These are phyloP conservation scores for Biston stratarius DNA, from an alignment of 2,888 invertebrate species.

Conservation along the genomic window DNA sequence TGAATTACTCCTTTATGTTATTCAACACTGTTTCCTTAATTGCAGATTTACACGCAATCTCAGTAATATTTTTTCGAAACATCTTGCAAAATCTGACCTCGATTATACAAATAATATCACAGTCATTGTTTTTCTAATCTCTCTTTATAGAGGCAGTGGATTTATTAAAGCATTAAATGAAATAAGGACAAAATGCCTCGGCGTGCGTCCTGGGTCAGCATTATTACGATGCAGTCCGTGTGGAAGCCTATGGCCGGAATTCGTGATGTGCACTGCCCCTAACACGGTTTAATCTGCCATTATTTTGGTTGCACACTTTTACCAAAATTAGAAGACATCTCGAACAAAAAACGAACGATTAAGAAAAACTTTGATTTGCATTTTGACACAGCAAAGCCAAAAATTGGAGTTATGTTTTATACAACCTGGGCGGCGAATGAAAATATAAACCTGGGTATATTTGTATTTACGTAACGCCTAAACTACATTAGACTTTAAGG, in stretches of 20 bases:
- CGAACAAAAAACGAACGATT: neutral
- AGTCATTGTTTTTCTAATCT: neutral
- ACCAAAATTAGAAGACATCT: slow-evolving; percentile 7
- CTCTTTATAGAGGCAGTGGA: slow-evolving; percentile 3
- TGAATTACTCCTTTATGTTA: slow-evolving; percentile 1
- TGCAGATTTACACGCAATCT: slow-evolving; percentile 21
- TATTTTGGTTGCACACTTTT: slow-evolving; percentile 35
- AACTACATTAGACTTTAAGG: too few relatives aligned
- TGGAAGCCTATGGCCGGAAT: slow-evolving; percentile 67
- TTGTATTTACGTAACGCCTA: too few relatives aligned
- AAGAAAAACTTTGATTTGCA: neutral
- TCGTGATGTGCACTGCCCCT: slow-evolving; percentile 65
- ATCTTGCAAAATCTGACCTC: neutral
- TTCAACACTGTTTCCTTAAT: slow-evolving; percentile 14
- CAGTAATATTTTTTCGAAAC: slow-evolving; percentile 3
- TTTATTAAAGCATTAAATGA: slow-evolving; percentile 36
- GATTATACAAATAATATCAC: neutral
- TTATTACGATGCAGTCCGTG: slow-evolving; percentile 76
- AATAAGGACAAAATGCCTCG: slow-evolving; percentile 65
- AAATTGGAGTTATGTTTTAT: too few relatives aligned
- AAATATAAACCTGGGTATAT: neutral
- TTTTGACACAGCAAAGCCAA: too few relatives aligned
- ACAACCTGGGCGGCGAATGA: too few relatives aligned
- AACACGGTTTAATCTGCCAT: slow-evolving; percentile 59
- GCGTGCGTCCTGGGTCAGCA: slow-evolving; percentile 57